Evolutionary conservation across 2,888 invertebrate species (phyloP).

Genomic region (Lamellibrachia satsuma): DNA sequence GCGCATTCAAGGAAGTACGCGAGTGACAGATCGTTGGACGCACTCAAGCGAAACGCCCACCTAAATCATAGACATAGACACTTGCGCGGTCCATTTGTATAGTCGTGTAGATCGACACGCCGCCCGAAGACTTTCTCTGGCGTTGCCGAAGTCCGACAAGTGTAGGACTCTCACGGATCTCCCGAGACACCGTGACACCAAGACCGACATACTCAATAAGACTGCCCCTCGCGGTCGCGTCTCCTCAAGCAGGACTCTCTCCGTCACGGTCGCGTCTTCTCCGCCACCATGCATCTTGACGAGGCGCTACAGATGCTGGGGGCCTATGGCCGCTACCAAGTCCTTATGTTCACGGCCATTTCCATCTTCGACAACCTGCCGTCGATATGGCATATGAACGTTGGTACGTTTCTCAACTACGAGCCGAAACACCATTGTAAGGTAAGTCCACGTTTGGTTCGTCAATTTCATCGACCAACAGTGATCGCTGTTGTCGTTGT

Average conservation of each 20-base stretch:
- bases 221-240: background rate
- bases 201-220: background rate
- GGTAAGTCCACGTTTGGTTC: slow-evolving; percentile 32
- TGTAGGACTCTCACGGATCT: background rate
- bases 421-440: slow-evolving; percentile 45
- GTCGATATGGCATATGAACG: slow-evolving; percentile 45
- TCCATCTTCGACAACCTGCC: slow-evolving; percentile 42
- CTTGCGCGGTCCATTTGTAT: background rate
- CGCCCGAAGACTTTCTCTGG: background rate
- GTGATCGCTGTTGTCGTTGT: background rate
- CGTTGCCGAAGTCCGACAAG: background rate
- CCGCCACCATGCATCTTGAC: slow-evolving; percentile 39
- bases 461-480: background rate
- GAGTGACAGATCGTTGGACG: background rate
- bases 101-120: background rate
- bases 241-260: background rate
- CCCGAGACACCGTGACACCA: background rate
- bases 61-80: background rate
- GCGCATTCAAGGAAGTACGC: background rate
- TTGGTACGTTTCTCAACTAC: slow-evolving; percentile 41
- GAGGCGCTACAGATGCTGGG: slow-evolving; percentile 40
- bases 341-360: slow-evolving; percentile 40
- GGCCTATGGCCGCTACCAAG: slow-evolving; percentile 42
- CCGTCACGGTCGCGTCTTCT: background rate
- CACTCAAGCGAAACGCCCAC: background rate